Base-by-base conservation (phyloP, 2,113 vertebrate species). In the Osmerus mordax region DNA sequence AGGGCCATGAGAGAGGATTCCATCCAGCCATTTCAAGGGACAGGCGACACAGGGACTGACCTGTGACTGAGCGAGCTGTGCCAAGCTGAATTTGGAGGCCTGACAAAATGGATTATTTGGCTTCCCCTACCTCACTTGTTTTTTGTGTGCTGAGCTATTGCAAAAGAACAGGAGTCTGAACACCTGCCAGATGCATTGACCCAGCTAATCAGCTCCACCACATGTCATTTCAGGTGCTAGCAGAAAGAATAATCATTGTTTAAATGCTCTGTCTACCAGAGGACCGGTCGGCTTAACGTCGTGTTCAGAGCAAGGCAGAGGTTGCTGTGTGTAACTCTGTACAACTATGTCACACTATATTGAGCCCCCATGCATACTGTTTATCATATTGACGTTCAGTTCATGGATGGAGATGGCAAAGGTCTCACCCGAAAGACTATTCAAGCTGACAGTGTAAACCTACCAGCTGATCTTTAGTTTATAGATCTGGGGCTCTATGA, bases 91-190 rank as follows among this genome's bases (percentile, higher is more conserved):
- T 80, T 82, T 87, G 87, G 80, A 88, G 76, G 61, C 72, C 76
- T 87, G 86, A 89, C 89, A 86, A 83, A 86, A 85, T 87, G 78
- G 78, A 91, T 88, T 87, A 87, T 89, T 87, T 87, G 82, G 77
- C 85, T 73, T 81, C 78, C 75, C 73, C 73, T 53, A 67, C 70
- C 77, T 76, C 54, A 65, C 72, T 79, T 86, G 75, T 81, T 84
- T 86, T 78, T 70, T 71, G 53, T 74, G 71, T 60, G 70, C 81
- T 77, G 78, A 86, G 81, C 80, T 78, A 73, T 73, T 83, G 78
- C 69, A 85, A 81, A 79, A 71, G 68, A 79, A 7, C 77, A 68
- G 69, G 72, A 70, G 65, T 77, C 69, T 87, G 85, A 83, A 85
- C 81, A 83, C 81, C 82, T 83, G 89, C 89, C 87, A 87, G 81